Evolutionary conservation across 2,888 invertebrate species (phyloP), one percentile per base, ranked within the genome.

Genomic region (Congeria kusceri): DNA sequence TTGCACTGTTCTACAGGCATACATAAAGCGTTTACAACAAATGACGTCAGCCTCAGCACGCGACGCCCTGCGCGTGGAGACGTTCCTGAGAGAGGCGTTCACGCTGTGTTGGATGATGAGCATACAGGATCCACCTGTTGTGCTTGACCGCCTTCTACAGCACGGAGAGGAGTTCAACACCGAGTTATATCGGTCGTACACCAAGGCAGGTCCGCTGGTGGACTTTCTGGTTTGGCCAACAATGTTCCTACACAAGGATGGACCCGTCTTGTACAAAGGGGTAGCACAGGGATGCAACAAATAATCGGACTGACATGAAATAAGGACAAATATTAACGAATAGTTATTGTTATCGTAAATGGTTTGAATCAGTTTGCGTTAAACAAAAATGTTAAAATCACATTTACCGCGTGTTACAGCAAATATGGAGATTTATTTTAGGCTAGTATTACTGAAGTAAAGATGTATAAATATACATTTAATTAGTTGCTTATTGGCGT

Each of bases 61-160:
- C 11, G 53, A 53, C 25, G 53, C 53, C 11, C 23, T 53, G 23
- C 53, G 20, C 25, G 53, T 53, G 53, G 53, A 53, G 20, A 53
- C 2, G 20, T 53, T 53, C 53, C 53, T 53, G 53, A 53, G 25
- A 53, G 53, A 5, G 53, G 20, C 23, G 20, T 4, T 53, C 53
- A 4, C 7, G 5, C 11, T 53, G 25, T 53, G 53, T 25, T 53
- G 53, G 53, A 11, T 53, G 53, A 53, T 53, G 53, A 23, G 53
- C 25, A 25, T 53, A 53, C 53, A 53, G 7, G 53, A 53, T 53
- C 53, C 53, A 23, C 53, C 53, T 53, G 53, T 53, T 4, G 53
- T 53, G 53, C n/a, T 53, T 53, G 53, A 25, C 4, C 53, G 23
- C 5, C 3, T 53, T 25, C 53, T 25, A 3, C 2, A 25, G 25